Evolutionary conservation across 2,797 vertebrate species (phyloP), one percentile per base, ranked within the genome.

Genomic region (Sebastes goodei): DNA sequence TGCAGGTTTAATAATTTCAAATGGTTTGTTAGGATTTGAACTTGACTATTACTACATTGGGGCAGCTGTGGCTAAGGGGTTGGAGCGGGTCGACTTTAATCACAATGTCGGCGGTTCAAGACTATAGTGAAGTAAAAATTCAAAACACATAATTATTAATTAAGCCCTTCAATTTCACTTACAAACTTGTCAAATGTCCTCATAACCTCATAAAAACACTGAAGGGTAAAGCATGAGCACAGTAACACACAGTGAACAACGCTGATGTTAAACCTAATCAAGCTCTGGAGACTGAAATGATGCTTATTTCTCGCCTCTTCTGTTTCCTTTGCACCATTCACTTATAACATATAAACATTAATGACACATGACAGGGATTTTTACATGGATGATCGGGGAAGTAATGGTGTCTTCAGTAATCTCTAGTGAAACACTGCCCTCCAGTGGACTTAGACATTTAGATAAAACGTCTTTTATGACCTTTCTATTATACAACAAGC

Each of bases 341-440:
- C 20, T 57, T 21, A 38, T 20, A 15, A 52, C 20, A 52, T 52
- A 52, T 4, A 52, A 52, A 52, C 49, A 52, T 17, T 9, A 20
- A 52, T 52, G 27, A 64, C 25, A 30, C 35, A 60, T 56, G 0
- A 11, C 17, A 60, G 35, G 15, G 32, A 59, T 65, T 4, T 27
- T 52, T 6, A 53, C 11, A 27, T 29, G 35, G 57, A 56, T 72
- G 32, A 66, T 23, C 29, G 42, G 20, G 14, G 23, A 12, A 30
- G 9, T 20, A 8, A 5, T 4, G 2, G 5, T 55, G 25, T 33
- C 6, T 56, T 38, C 8, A 52, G 23, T 71, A 23, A 78, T 85
- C 56, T 32, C 6, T 83, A 32, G 81, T 76, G 27, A 86, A 91
- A 85, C 57, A 82, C 89, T 93, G 92, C 92, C 93, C 88, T 80